Evolutionary conservation across 2,888 invertebrate genomes (phyloP).

Genomic region (Chrysodeixis includens): DNA sequence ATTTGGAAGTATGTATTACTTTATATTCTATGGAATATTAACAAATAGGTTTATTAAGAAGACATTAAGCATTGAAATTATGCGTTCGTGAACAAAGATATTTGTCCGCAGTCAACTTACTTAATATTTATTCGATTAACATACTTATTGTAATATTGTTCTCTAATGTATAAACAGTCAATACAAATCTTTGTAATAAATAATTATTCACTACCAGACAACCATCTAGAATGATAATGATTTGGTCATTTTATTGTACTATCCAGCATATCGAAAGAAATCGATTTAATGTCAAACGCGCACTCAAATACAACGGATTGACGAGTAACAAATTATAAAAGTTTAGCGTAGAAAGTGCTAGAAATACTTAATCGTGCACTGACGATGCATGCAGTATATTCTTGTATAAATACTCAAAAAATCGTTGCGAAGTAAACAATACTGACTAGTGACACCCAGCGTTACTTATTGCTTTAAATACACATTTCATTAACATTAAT

Average conservation of each 20-base stretch:
- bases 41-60: slow-evolving; percentile 51
- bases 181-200: slow-evolving; percentile 62
- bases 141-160: slow-evolving; percentile 53
- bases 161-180: slow-evolving; percentile 65
- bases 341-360: not conserved
- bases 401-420: slow-evolving; percentile 8
- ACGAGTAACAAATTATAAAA: not conserved
- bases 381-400: slow-evolving; percentile 6
- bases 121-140: slow-evolving; percentile 47
- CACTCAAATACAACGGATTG: not conserved
- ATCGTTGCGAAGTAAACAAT: slow-evolving; percentile 22
- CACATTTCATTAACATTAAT: slow-evolving; percentile 42
- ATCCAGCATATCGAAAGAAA: slow-evolving; percentile 65
- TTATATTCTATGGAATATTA: slow-evolving; percentile 46
- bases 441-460: slow-evolving; percentile 36
- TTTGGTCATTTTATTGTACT: slow-evolving; percentile 85
- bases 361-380: slow-evolving; percentile 10
- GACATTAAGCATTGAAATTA: slow-evolving; percentile 55
- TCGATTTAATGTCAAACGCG: slow-evolving; percentile 12
- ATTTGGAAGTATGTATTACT: slow-evolving; percentile 61
- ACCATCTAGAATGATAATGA: slow-evolving; percentile 57
- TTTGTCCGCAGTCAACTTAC: slow-evolving; percentile 43
- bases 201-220: slow-evolving; percentile 55
- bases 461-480: slow-evolving; percentile 55
- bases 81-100: slow-evolving; percentile 42